Base-by-base conservation (phyloP, 1,140 invertebrate species). In the Scaptomyza hsui region DNA sequence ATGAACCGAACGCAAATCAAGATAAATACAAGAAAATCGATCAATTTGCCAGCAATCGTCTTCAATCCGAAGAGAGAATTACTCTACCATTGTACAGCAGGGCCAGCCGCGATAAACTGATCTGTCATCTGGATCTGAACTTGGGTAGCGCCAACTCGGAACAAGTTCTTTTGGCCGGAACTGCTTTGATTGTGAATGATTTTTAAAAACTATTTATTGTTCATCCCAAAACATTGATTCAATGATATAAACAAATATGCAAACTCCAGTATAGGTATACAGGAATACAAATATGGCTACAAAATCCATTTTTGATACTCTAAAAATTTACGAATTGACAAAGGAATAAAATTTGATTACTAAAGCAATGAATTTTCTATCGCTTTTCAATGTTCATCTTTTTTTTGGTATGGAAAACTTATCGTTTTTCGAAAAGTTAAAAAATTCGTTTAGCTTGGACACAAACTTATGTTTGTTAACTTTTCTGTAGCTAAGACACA, bases 111-210 rank as follows among this genome's bases (percentile, higher is more conserved):
- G 83, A 90, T 47, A 73, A 75, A 4, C 21, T 91, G 0, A 75
- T 91, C 21, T 90, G 90, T 29, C 53, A 89, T 15, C 26, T 91
- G 6, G 64, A 83, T 35, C 49, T 91, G 18, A 56, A 75, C 4
- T 73, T 71, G 10, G n/a, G 53, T 21, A 73, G 75, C 13, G 52
- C 32, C 7, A 63, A 70, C 0, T 7, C 69, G 0, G 78, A 90
- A 9, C 73, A 83, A 9, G 65, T 91, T 21, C 65, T 91, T 4
- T 21, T 91, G 10, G 88, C 91, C 9, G 91, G 91, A 29, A 80
- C 85, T 5, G 90, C 91, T 0, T 48, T 91, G 4, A 89, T 91
- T 26, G 86, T 91, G 1, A 62, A 78, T 4, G 88, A 91, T 51
- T 89, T 69, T 65, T 90, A 60, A 53, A 72, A 10, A 16, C 1